Evolutionary conservation across 2,797 vertebrate genomes (phyloP).

Genomic region (Megalops cyprinoides): DNA sequence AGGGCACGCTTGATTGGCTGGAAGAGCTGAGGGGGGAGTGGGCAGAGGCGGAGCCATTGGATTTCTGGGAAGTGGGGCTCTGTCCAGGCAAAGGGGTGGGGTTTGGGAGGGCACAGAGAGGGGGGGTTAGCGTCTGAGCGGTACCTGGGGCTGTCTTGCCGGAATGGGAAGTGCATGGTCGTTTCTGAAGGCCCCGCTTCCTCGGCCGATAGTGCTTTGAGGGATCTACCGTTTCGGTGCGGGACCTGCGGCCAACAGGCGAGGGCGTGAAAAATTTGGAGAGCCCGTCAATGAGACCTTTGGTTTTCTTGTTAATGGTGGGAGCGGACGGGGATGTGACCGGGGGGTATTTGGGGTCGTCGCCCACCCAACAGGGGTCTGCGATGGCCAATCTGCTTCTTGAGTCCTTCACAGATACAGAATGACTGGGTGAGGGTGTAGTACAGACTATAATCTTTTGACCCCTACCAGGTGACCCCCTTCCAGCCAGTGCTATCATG

Average conservation of each 20-base stretch:
- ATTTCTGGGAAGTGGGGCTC: conserved; percentile 84
- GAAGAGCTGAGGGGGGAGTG: conserved; percentile 89
- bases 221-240: conserved; percentile 86
- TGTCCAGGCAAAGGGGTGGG: conserved; percentile 78
- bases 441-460: conserved; percentile 98
- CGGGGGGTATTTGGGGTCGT: conserved; percentile 84
- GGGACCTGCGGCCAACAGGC: conserved; percentile 93
- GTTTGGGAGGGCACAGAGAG: conserved; percentile 79
- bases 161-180: conserved; percentile 77
- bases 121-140: conserved; percentile 38
- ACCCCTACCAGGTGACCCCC: conserved; percentile 98
- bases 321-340: conserved; percentile 35
- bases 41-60: conserved; percentile 81
- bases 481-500: conserved; percentile 92
- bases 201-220: conserved; percentile 84
- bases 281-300: conserved; percentile 98
- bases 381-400: conserved; percentile 94
- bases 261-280: conserved; percentile 99
- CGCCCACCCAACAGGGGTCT: conserved; percentile 90
- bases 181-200: conserved; percentile 85
- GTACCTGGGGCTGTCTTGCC: conserved; percentile 73
- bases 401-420: conserved; percentile 96
- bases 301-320: conserved; percentile 98
- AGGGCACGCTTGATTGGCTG: conserved; percentile 90
- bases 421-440: conserved; percentile 97